These are phyloP conservation scores for Pseudomyrmex concolor DNA, from an alignment of 1,140 invertebrate genomes.

Conservation along the genomic window DNA sequence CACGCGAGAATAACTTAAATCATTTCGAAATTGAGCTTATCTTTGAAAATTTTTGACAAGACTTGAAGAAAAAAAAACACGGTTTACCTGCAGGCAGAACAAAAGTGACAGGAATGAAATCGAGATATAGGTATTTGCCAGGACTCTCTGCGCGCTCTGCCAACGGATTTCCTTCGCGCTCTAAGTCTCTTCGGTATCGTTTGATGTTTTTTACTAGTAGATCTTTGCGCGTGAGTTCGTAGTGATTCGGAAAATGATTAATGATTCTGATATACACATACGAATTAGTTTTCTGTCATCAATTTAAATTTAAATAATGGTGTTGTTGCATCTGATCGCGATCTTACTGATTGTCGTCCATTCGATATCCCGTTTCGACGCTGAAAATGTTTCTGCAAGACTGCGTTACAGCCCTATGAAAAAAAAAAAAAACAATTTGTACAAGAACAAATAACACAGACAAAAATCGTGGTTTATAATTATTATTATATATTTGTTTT, in stretches of 20 bases:
- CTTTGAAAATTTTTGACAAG: not conserved
- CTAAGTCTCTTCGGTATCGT: conserved; percentile 95
- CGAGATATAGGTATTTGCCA: conserved; percentile 92
- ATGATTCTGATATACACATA: conserved; percentile 87
- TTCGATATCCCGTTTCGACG: conserved; percentile 95
- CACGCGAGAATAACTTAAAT: not conserved
- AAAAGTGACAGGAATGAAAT: conserved; percentile 97
- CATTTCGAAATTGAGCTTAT: not conserved
- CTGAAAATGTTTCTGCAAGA: conserved; percentile 96
- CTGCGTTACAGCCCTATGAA: conserved; percentile 92
- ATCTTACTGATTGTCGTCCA: conserved; percentile 95
- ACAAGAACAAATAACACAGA: not conserved
- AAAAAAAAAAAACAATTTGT: conserved; percentile 28
- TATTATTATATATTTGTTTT: no score
- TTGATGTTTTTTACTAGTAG: conserved; percentile 98
- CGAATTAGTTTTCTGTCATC: not conserved
- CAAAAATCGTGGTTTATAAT: not conserved
- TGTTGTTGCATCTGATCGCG: not conserved
- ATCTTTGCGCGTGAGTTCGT: conserved; percentile 97
- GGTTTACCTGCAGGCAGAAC: conserved; percentile 92
- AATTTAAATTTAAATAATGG: not conserved
- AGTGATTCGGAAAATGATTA: conserved; percentile 97
- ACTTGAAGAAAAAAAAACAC: not conserved
- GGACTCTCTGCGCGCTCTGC: conserved; percentile 92
- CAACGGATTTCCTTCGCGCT: conserved; percentile 94